phyloP scores from a whole-genome alignment of 2,888 invertebrate species.

The Adelphocoris suturalis region DNA sequence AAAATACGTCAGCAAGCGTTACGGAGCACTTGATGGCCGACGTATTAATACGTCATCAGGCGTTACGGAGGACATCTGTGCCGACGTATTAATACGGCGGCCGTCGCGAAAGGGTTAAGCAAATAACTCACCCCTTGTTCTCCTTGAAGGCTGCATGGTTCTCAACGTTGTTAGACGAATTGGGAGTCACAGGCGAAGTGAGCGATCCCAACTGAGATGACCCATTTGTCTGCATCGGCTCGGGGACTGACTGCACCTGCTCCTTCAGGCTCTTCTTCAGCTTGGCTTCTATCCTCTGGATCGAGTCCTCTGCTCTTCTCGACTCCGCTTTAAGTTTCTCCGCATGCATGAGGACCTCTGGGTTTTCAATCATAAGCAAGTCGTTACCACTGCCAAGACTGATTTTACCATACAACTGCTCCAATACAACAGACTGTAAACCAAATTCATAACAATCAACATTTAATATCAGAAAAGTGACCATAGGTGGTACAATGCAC shows the following conservation, averaged over 20 bases:
- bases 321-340: slow-evolving; percentile 48
- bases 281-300: slow-evolving; percentile 15
- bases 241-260: not conserved
- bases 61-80: no score
- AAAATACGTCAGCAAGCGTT: no score
- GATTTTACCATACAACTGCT: slow-evolving; percentile 93
- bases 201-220: slow-evolving; percentile 65
- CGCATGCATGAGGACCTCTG: slow-evolving; percentile 77
- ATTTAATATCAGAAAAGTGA: no score
- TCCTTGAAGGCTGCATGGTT: slow-evolving; percentile 48
- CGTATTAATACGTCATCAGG: no score
- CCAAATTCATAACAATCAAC: slow-evolving; percentile 49
- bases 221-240: slow-evolving; percentile 43
- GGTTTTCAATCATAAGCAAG: slow-evolving; percentile 84
- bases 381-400: slow-evolving; percentile 79
- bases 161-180: slow-evolving; percentile 48
- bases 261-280: slow-evolving; percentile 20
- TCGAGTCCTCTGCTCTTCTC: not conserved
- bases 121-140: slow-evolving; percentile 38
- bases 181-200: slow-evolving; percentile 14
- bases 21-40: no score
- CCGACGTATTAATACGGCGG: no score
- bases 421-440: slow-evolving; percentile 87
- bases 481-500: no score
- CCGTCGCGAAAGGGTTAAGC: no score